phyloP scores from a whole-genome alignment of 2,888 invertebrate genomes.

The Acleris holmiana region DNA sequence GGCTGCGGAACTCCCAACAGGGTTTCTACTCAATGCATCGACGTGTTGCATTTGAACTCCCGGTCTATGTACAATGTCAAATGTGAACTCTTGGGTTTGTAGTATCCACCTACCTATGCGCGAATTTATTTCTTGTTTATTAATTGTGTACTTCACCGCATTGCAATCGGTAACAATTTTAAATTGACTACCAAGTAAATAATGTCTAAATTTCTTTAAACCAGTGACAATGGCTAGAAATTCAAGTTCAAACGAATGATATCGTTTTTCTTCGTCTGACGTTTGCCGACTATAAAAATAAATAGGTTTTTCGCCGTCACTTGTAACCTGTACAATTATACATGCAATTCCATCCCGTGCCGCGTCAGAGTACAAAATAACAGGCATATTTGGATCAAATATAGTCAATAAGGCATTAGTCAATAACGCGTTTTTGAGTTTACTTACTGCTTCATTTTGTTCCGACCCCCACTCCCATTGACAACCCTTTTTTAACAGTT shows the following conservation, averaged over 20 bases:
- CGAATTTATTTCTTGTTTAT: neutral
- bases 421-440: neutral
- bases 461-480: constrained; percentile 3
- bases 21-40: constrained; percentile 11
- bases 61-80: constrained; percentile 3
- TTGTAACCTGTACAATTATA: constrained; percentile 4
- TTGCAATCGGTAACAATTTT: constrained; percentile 4
- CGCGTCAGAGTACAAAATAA: constrained; percentile 13
- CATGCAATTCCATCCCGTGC: constrained; percentile 1
- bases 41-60: constrained; percentile 11
- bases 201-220: neutral
- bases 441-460: neutral
- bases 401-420: constrained; percentile 1
- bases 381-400: constrained; percentile 3
- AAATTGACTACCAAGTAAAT: neutral
- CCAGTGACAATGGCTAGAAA: neutral
- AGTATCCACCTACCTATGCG: constrained; percentile 18
- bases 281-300: constrained; percentile 23
- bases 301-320: constrained; percentile 5
- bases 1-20: neutral
- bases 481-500: constrained; percentile 4
- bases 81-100: constrained; percentile 6
- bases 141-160: neutral
- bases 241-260: constrained; percentile 18
- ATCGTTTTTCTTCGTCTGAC: constrained; percentile 4